Conservation (phyloP, 2,888 invertebrate species). For the Tanytarsus gracilentus region DNA sequence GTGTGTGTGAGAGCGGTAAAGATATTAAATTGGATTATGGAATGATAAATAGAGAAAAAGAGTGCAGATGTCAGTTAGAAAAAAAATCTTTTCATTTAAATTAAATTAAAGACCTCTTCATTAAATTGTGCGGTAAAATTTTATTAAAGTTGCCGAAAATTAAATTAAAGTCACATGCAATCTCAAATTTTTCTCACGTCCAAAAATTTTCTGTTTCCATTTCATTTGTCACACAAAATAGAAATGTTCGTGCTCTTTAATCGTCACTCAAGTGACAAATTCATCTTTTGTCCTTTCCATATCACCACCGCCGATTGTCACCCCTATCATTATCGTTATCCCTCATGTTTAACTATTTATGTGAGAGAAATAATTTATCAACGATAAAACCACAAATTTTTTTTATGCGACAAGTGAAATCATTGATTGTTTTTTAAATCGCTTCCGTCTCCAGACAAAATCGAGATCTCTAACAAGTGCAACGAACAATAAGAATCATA, state of each 20-base stretch:
- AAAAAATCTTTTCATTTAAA: background rate
- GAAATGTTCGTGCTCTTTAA: background rate
- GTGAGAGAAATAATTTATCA: no score
- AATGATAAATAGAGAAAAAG: background rate
- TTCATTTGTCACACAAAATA: background rate
- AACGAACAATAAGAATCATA: background rate
- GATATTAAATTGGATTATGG: no score
- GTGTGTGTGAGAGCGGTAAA: no score
- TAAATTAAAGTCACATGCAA: background rate
- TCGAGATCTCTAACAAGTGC: background rate
- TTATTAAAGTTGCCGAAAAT: background rate
- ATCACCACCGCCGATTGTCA: background rate
- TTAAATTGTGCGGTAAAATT: background rate
- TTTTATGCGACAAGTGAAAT: no score
- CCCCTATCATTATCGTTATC: background rate
- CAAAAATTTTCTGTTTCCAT: constrained; percentile 2
- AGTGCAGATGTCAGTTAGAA: background rate
- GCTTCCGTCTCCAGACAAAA: background rate
- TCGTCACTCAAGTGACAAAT: constrained; percentile 8
- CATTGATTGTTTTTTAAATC: background rate
- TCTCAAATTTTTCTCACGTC: background rate
- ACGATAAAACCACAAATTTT: background rate
- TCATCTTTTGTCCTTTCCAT: background rate
- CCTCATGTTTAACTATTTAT: background rate
- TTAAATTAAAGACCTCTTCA: background rate